Base-by-base conservation (phyloP, 1,140 invertebrate genomes). In the Belonocnema kinseyi region DNA sequence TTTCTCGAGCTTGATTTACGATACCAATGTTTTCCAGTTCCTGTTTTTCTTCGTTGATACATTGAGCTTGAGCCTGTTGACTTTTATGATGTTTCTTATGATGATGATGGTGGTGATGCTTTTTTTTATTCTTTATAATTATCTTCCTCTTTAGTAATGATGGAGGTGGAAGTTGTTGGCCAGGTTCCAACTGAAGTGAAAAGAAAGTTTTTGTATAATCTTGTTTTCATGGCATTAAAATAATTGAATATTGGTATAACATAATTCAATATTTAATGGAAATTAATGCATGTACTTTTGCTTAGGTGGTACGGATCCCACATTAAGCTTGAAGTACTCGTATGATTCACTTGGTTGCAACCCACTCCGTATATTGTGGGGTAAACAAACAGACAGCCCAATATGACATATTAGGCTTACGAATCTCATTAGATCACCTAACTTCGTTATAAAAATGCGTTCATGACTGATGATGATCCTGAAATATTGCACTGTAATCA, bases 111-210 rank as follows among this genome's bases (percentile, higher is more conserved):
- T 97, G 96, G 85, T 96, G 95, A 89, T 98, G 97, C 89, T 98
- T 98, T 92, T 99, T 99, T 91, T 99, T 99, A 88, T 99, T 99
- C 91, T 99, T 99, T 77, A 99, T 98, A 74, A 99, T 97, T 77
- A 99, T 99, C 92, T 98, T 99, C 76, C 96, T 93, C 84, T 95
- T 96, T 33, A 99, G 88, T 58, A 95, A 86, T 10, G 95, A 94
- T 0, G 98, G 98, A 33, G 97, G 96, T 17, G 98, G 98, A 75
- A 99, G 91, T 70, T 96, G 94, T 79, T 94, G 92, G 86, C 96
- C 97, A 84, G 93, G 92, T 85, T 96, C 94, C 81, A 96, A 88
- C 95, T 96, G 83, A 73, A 87, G 81, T 80, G 75, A 71, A 74
- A 70, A 80, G 51, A 74, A 50, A 73, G 50, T n/a, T 33, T 10